Percentiles rank a stretch among this genome's conserved stretches.
Evolutionary conservation across 2,113 vertebrate genomes (phyloP).

Genomic region (Entelurus aequoreus): DNA sequence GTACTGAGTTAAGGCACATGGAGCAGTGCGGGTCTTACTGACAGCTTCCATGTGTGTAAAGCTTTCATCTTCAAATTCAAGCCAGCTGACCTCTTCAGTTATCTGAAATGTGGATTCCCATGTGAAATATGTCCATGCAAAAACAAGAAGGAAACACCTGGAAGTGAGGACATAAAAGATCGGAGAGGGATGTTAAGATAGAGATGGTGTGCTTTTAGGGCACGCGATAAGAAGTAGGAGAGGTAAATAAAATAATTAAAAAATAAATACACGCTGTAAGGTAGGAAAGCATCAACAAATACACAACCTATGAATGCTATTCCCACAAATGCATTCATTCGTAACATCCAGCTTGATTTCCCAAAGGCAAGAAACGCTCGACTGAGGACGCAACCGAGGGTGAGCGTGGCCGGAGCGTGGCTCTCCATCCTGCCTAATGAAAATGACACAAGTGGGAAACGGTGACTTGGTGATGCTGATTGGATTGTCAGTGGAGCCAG

Average conservation of each 20-base stretch:
- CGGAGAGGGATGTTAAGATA: slow-evolving; percentile 9
- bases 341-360: slow-evolving; percentile 15
- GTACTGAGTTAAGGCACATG: not conserved
- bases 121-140: slow-evolving; percentile 14
- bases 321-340: slow-evolving; percentile 18
- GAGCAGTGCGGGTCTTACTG: not conserved
- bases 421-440: slow-evolving; percentile 22
- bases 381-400: not conserved
- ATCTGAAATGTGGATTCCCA: slow-evolving; percentile 8
- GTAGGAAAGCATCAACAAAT: not conserved
- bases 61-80: slow-evolving; percentile 3
- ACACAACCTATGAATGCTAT: slow-evolving; percentile 14
- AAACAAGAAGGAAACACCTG: not conserved
- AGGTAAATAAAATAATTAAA: not conserved
- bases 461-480: slow-evolving; percentile 27
- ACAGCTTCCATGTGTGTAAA: slow-evolving; percentile 13
- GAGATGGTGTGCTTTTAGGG: not conserved
- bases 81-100: slow-evolving; percentile 3
- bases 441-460: slow-evolving; percentile 27
- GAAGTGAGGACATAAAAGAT: slow-evolving; percentile 11
- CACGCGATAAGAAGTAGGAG: not conserved
- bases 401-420: not conserved
- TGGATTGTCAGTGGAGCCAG: slow-evolving; percentile 29
- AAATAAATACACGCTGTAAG: not conserved
- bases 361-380: slow-evolving; percentile 17